Percentiles rank a stretch among this genome's conserved stretches.
phyloP scores from a whole-genome alignment of 2,888 invertebrate genomes.

The Marasmarcha lunaedactyla region DNA sequence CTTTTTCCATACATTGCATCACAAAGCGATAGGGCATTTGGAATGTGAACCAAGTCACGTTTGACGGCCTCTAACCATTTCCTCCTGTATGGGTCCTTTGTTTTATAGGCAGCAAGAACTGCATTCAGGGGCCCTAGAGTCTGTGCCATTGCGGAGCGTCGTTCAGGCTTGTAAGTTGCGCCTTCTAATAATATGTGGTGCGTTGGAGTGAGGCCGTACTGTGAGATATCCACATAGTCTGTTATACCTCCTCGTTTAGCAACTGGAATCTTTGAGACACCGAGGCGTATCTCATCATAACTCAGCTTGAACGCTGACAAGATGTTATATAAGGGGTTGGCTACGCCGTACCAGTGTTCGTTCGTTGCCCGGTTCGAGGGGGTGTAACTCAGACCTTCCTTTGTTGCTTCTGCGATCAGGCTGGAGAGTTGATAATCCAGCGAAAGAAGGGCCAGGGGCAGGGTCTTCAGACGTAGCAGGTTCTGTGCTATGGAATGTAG shows the following conservation, averaged over 20 bases:
- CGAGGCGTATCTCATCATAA: slow-evolving; percentile 1
- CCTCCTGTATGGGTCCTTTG: slow-evolving; percentile 5
- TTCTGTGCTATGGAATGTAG: too few relatives aligned
- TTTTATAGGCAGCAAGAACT: slow-evolving; percentile 2
- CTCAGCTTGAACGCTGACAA: slow-evolving; percentile 1
- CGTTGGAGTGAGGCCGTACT: slow-evolving; percentile 4
- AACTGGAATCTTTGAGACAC: slow-evolving; percentile 1
- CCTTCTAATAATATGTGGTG: slow-evolving; percentile 6
- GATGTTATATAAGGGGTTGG: too few relatives aligned
- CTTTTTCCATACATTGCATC: slow-evolving; percentile 5
- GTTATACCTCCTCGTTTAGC: slow-evolving; percentile 2
- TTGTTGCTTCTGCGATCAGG: too few relatives aligned
- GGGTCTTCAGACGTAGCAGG: too few relatives aligned
- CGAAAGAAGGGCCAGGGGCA: too few relatives aligned
- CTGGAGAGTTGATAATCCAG: too few relatives aligned
- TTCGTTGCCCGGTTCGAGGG: too few relatives aligned
- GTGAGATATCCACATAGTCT: slow-evolving; percentile 2
- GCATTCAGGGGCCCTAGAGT: slow-evolving; percentile 6
- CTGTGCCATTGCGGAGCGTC: slow-evolving; percentile 8
- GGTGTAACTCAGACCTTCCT: too few relatives aligned
- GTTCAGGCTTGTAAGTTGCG: slow-evolving; percentile 7
- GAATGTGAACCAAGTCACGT: slow-evolving; percentile 5
- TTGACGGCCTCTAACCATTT: slow-evolving; percentile 8
- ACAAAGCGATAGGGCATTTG: background rate
- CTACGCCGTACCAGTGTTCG: too few relatives aligned